phyloP scores from a whole-genome alignment of 1,140 invertebrate genomes.

The Drosophila bifasciata region DNA sequence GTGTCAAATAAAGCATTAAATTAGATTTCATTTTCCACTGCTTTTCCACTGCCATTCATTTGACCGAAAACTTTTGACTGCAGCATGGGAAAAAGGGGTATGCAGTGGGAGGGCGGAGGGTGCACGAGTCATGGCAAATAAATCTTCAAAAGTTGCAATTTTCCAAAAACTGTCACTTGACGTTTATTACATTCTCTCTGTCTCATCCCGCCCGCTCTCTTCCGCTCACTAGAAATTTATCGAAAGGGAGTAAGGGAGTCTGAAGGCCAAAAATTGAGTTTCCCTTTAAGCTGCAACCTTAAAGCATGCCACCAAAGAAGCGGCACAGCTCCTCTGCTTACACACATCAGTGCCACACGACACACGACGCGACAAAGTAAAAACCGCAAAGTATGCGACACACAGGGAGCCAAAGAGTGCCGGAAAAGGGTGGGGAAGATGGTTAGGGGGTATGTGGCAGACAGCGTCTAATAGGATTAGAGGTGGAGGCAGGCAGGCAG shows the following conservation, averaged over 20 bases:
- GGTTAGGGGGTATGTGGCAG: neutral
- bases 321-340: neutral
- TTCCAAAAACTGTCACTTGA: conserved; percentile 58
- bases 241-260: conserved; percentile 11
- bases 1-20: conserved; percentile 77
- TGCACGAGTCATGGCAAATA: conserved; percentile 43
- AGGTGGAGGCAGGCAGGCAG: neutral
- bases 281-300: conserved; percentile 45
- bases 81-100: conserved; percentile 6
- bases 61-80: conserved; percentile 51
- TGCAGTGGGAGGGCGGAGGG: neutral
- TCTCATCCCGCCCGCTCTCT: no score
- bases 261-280: conserved; percentile 15
- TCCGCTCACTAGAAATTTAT: neutral
- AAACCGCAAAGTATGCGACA: conserved; percentile 69
- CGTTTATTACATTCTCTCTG: conserved; percentile 55
- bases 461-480: conserved; percentile 73
- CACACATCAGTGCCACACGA: conserved; percentile 18
- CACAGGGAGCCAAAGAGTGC: conserved; percentile 4
- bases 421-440: neutral
- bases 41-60: conserved; percentile 35
- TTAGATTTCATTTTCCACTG: conserved; percentile 61
- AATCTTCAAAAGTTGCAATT: conserved; percentile 56
- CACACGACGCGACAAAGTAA: conserved; percentile 35
- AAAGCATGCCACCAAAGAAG: conserved; percentile 40